Evolutionary conservation across 2,888 invertebrate genomes (phyloP).

Genomic region (Pristionchus exspectatus): DNA sequence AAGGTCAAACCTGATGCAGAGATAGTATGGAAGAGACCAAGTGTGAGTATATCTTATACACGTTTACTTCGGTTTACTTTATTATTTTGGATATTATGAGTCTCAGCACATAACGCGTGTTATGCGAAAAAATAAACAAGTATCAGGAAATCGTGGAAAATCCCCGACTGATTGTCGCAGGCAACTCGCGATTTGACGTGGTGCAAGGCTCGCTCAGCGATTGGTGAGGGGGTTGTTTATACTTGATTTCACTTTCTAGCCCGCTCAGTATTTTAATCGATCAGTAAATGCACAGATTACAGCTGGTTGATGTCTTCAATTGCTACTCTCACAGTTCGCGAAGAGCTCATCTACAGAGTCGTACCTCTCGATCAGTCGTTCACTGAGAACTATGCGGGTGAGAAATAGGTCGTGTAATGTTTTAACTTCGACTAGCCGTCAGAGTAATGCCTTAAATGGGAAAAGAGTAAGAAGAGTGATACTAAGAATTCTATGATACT

Average conservation of each 20-base stretch:
- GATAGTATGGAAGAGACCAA: conserved; percentile 93
- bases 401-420: neutral
- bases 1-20: conserved; percentile 89
- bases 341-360: conserved; percentile 92
- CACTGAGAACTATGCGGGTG: conserved; percentile 86
- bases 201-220: conserved; percentile 65
- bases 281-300: neutral
- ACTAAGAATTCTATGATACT: too few species aligned
- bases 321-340: conserved; percentile 93
- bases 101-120: too few species aligned
- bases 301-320: conserved; percentile 85
- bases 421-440: too few species aligned
- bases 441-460: too few species aligned
- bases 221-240: conserved; percentile 57
- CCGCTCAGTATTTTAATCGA: neutral
- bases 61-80: too few species aligned
- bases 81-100: too few species aligned
- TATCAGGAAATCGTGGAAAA: conserved; percentile 88
- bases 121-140: too few species aligned
- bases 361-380: conserved; percentile 91
- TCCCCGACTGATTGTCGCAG: conserved; percentile 94
- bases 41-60: conserved; percentile 82
- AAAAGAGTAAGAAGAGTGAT: too few species aligned
- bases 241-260: too few species aligned
- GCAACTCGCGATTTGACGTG: conserved; percentile 96